Conservation (phyloP, 2,113 vertebrate genomes). For the Catharus bicknelli region DNA sequence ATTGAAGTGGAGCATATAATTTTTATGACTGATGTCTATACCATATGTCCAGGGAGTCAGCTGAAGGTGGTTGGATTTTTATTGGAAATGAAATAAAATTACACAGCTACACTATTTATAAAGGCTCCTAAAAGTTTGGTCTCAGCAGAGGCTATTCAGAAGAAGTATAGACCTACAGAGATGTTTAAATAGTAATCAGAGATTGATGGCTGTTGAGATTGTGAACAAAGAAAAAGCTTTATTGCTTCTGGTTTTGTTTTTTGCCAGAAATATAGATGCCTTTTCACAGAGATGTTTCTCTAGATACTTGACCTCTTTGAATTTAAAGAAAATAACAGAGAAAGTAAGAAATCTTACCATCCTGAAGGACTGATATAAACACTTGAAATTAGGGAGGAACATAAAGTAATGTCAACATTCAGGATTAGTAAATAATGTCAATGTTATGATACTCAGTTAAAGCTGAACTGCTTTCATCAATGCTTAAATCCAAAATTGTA, state of each 20-base stretch:
- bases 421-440: neutral
- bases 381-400: neutral
- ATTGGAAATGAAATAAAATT: neutral
- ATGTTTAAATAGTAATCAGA: constrained; percentile 5
- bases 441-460: neutral
- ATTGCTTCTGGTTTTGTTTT: neutral
- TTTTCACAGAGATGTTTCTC: neutral
- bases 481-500: neutral
- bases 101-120: neutral
- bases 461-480: neutral
- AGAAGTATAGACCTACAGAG: neutral
- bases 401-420: neutral
- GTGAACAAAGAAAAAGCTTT: neutral
- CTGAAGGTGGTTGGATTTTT: neutral
- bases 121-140: neutral
- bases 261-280: neutral
- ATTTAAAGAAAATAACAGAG: neutral
- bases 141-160: neutral
- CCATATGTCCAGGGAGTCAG: neutral
- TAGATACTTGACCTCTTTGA: neutral
- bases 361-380: neutral
- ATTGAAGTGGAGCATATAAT: neutral
- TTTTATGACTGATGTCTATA: neutral
- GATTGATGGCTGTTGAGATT: neutral
- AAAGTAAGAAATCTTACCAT: neutral